A percentile compares a stretch with the other conserved stretches of the same genome.
Conservation (phyloP, 2,888 invertebrate genomes). For the Pharmacophagus antenor region DNA sequence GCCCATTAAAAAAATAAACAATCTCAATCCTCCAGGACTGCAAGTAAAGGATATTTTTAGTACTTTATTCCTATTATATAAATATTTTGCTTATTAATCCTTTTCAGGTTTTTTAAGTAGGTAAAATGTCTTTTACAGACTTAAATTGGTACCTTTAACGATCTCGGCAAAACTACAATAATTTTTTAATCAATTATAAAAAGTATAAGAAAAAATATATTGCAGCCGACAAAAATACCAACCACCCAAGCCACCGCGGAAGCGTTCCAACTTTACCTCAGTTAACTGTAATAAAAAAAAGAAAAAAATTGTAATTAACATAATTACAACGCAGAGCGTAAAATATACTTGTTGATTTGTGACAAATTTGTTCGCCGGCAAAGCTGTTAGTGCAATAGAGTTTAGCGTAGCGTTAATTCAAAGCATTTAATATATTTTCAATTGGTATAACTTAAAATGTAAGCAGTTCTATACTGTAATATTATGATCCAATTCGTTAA, state of each 20-base stretch:
- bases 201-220: background rate
- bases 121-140: background rate
- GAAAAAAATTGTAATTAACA: conserved; percentile 5
- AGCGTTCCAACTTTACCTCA: background rate
- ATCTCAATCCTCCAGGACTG: too few species aligned
- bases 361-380: background rate
- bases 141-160: too few species aligned
- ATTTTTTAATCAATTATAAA: too few species aligned
- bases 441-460: background rate
- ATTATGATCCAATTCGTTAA: background rate
- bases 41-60: too few species aligned
- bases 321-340: conserved; percentile 1
- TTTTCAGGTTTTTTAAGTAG: too few species aligned
- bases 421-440: background rate
- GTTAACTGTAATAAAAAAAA: background rate
- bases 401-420: background rate
- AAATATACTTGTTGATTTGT: background rate
- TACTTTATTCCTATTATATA: too few species aligned
- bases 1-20: too few species aligned
- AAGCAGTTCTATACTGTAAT: background rate
- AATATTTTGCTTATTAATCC: too few species aligned
- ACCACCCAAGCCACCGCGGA: background rate
- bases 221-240: background rate
- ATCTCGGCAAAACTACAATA: background rate
- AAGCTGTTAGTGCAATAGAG: background rate